Conservation (phyloP, 2,797 vertebrate species). For the Protonibea diacanthus region DNA sequence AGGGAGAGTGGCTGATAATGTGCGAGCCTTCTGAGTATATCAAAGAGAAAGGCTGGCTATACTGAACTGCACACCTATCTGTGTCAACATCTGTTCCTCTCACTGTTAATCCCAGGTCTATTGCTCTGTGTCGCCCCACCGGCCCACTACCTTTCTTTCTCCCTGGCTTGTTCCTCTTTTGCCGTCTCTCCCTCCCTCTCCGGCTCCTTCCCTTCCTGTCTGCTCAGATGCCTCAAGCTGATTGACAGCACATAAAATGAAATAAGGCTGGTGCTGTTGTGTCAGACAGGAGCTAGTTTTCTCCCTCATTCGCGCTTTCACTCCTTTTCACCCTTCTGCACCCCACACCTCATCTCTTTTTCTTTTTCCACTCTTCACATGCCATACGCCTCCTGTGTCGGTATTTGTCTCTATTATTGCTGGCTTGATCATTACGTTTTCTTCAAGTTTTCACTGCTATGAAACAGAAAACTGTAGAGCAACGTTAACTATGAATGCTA, state of each 20-base stretch:
- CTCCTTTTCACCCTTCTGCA: conserved; percentile 65
- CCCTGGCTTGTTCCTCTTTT: conserved; percentile 60
- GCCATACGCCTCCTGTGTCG: conserved; percentile 55
- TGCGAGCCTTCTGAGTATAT: conserved; percentile 60
- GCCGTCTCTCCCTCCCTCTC: conserved; percentile 35
- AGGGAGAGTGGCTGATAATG: conserved; percentile 51
- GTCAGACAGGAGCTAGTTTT: conserved; percentile 72
- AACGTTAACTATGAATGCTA: conserved; percentile 53
- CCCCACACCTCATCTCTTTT: conserved; percentile 32
- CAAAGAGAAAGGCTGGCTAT: conserved; percentile 65
- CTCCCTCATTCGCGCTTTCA: conserved; percentile 67
- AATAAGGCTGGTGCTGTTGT: conserved; percentile 74
- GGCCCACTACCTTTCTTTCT: conserved; percentile 55
- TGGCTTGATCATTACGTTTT: conserved; percentile 54
- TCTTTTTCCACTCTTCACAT: conserved; percentile 50
- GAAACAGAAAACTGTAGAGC: conserved; percentile 50
- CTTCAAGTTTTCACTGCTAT: conserved; percentile 48
- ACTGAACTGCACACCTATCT: conserved; percentile 67
- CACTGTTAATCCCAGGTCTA: conserved; percentile 72
- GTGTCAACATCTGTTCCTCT: conserved; percentile 75
- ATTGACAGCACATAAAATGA: conserved; percentile 84
- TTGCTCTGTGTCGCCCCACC: conserved; percentile 66
- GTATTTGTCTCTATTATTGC: conserved; percentile 69
- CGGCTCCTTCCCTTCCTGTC: conserved; percentile 58
- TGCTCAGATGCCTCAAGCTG: conserved; percentile 71